Evolutionary conservation across 1,140 invertebrate genomes (phyloP), one percentile per base, ranked within the genome.

Genomic region (Drosophila erecta): DNA sequence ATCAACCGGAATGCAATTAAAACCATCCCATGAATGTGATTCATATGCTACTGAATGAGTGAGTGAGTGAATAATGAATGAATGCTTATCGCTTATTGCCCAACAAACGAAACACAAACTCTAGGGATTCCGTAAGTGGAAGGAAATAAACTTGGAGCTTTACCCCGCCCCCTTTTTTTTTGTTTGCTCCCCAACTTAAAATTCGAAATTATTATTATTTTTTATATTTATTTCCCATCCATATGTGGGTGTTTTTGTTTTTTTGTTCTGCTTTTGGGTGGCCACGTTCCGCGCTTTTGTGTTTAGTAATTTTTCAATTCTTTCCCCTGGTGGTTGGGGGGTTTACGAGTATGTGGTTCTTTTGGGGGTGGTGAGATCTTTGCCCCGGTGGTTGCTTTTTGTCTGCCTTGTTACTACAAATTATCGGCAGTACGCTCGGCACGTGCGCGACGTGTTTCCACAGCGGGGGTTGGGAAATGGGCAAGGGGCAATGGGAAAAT

Each of bases 321-420:
- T 24, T 15, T 55, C 10, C 65, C 57, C 15, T 8, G 1, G 22
- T 15, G 22, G 37, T 6, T 33, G 33, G 58, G 14, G 41, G n/a
- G 1, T 38, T 14, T n/a, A n/a, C n/a, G n/a, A n/a, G n/a, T 38
- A 5, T 12, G 22, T 64, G 58, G 44, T 57, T 70, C 44, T 38
- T 37, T 38, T 14, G 14, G 12, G 37, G 14, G 27, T 43, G 27
- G 57, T 41, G 56, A 6, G 44, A 55, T 49, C 41, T 65, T 15
- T 44, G 41, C 10, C 62, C 76, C 37, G 66, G 73, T 78, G 73
- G 79, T 77, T 73, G 67, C 43, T 64, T 61, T 50, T 50, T 50
- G 70, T 73, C 69, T 75, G 79, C 44, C 66, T 87, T 87, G 83
- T 87, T 87, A 79, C 79, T 76, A 87, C 83, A 87, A 87, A 87